phyloP scores from a whole-genome alignment of 2,113 vertebrate genomes.

The Sporophila hypoxantha region DNA sequence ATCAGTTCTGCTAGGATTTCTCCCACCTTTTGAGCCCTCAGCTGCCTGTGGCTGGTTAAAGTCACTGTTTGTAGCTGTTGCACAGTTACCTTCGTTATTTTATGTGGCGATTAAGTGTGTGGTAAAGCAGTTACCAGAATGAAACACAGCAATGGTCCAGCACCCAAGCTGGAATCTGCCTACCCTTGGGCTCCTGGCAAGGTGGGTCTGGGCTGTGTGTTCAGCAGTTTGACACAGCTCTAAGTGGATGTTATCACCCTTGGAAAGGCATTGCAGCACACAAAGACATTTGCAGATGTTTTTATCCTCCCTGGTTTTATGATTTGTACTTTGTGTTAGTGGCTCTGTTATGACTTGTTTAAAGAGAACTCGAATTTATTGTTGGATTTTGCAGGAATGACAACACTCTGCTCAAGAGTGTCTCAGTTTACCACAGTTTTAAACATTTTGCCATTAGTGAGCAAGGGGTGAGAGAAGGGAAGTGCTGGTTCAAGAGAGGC shows the following conservation, averaged over 20 bases:
- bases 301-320: background rate
- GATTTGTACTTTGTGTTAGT: background rate
- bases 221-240: background rate
- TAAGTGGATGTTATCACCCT: background rate
- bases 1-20: background rate
- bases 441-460: background rate
- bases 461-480: background rate
- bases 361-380: background rate
- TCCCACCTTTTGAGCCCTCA: background rate
- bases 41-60: background rate
- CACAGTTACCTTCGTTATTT: background rate
- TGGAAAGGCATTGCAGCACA: background rate
- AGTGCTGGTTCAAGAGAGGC: background rate
- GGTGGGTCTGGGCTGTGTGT: background rate
- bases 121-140: background rate
- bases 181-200: background rate
- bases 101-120: background rate
- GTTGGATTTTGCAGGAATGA: background rate
- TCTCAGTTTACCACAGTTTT: background rate
- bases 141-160: background rate
- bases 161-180: background rate
- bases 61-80: background rate
- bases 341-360: background rate
- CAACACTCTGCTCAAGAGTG: background rate
- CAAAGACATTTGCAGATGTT: background rate